Evolutionary conservation across 1,140 invertebrate species (phyloP).

Genomic region (Magallana angulata): DNA sequence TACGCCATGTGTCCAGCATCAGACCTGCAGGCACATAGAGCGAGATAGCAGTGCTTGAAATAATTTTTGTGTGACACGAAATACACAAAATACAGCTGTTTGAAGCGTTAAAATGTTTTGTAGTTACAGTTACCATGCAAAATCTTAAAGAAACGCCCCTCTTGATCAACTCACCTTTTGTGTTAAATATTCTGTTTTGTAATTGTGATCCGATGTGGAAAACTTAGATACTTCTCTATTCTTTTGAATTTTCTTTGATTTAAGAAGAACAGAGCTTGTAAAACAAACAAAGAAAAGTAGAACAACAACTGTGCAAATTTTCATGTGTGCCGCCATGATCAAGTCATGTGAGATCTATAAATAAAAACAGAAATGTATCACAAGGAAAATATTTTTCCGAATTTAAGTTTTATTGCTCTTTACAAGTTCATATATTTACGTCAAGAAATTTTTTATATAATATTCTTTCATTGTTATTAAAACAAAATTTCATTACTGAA

Average conservation of each 20-base stretch:
- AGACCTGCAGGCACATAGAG: too few species aligned
- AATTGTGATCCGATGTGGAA: conserved; percentile 37
- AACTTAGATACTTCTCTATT: background rate
- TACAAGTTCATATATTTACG: background rate
- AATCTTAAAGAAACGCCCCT: too few species aligned
- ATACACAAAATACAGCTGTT: too few species aligned
- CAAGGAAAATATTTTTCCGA: background rate
- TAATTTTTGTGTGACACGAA: too few species aligned
- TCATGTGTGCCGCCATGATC: background rate
- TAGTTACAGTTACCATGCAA: too few species aligned
- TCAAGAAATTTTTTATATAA: background rate
- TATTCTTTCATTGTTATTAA: background rate
- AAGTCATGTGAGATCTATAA: background rate
- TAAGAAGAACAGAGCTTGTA: background rate
- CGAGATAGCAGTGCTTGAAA: too few species aligned
- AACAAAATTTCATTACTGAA: background rate
- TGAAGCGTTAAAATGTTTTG: too few species aligned
- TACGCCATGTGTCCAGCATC: too few species aligned
- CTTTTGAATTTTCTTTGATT: background rate
- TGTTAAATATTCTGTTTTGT: conserved; percentile 60
- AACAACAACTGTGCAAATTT: background rate
- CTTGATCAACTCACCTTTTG: conserved; percentile 52
- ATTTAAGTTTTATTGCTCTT: background rate
- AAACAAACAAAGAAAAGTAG: background rate
- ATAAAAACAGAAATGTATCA: too few species aligned